These are phyloP conservation scores for Fistularia commersonii DNA, from an alignment of 2,797 vertebrate species.

Conservation along the genomic window DNA sequence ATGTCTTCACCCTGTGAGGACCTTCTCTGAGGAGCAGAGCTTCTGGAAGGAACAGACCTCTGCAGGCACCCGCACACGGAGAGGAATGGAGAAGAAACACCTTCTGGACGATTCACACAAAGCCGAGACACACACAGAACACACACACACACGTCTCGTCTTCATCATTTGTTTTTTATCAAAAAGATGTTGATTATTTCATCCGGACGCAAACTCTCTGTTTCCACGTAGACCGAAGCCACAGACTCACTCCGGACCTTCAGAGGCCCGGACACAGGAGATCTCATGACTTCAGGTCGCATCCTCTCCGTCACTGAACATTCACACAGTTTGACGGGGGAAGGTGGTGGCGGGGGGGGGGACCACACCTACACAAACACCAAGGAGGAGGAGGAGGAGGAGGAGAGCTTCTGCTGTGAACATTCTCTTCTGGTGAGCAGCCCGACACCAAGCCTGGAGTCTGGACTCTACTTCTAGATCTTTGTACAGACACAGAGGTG, in stretches of 20 bases:
- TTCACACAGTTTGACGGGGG: too few species aligned
- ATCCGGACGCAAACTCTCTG: conserved; percentile 91
- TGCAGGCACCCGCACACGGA: too few species aligned
- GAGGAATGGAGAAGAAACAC: too few species aligned
- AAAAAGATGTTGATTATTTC: conserved; percentile 91
- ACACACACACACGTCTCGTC: conserved; percentile 37
- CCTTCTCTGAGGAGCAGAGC: too few species aligned
- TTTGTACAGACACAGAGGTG: conserved; percentile 49
- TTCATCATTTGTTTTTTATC: conserved; percentile 68
- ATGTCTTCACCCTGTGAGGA: too few species aligned
- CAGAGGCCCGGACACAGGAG: conserved; percentile 87
- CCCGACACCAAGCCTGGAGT: conserved; percentile 59
- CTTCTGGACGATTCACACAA: too few species aligned
- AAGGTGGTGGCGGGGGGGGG: conserved; percentile 21
- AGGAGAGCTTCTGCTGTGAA: conserved; percentile 41
- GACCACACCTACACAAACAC: conserved; percentile 55
- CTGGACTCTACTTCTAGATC: too few species aligned
- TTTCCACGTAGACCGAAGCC: conserved; percentile 90
- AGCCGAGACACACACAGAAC: conserved; percentile 33
- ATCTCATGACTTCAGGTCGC: conserved; percentile 70
- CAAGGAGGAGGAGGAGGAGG: conserved; percentile 59
- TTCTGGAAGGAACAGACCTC: too few species aligned
- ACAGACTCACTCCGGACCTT: conserved; percentile 84
- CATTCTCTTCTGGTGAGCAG: conserved; percentile 84
- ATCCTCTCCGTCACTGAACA: too few species aligned